phyloP scores from a whole-genome alignment of 2,113 vertebrate species.

The Rutilus rutilus region DNA sequence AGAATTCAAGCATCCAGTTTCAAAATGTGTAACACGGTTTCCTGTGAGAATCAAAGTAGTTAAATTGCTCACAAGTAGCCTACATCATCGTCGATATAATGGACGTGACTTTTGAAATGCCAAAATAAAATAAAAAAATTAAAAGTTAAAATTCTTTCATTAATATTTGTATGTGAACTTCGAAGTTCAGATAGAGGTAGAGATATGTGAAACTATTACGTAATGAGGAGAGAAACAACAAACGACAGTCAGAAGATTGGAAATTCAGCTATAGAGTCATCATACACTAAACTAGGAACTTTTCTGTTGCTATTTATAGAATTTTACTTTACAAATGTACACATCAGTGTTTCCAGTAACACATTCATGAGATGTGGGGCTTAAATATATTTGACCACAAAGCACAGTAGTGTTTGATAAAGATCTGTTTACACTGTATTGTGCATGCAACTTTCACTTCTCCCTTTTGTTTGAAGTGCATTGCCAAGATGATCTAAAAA shows the following conservation, averaged over 20 bases:
- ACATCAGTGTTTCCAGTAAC: neutral
- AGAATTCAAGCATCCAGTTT: neutral
- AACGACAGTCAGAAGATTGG: neutral
- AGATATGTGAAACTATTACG: neutral
- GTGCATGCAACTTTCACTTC: neutral
- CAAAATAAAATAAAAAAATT: too few species aligned
- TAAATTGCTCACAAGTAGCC: neutral
- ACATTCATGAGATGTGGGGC: neutral
- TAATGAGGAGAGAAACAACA: neutral
- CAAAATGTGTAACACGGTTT: too few species aligned
- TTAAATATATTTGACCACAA: neutral
- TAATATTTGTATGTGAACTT: neutral
- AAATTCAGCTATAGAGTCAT: neutral
- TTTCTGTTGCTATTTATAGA: neutral
- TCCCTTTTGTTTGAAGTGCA: neutral
- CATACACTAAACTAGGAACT: neutral
- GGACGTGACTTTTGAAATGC: too few species aligned
- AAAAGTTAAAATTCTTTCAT: neutral
- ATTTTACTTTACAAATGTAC: neutral
- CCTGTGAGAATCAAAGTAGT: neutral
- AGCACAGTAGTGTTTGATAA: neutral
- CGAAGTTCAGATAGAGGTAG: neutral
- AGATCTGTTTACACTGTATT: neutral
- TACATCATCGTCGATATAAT: neutral
- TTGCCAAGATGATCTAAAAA: neutral